Percentiles rank a stretch among this genome's conserved stretches.
phyloP scores from a whole-genome alignment of 2,797 vertebrate genomes.

The Phrynocephalus forsythii region DNA sequence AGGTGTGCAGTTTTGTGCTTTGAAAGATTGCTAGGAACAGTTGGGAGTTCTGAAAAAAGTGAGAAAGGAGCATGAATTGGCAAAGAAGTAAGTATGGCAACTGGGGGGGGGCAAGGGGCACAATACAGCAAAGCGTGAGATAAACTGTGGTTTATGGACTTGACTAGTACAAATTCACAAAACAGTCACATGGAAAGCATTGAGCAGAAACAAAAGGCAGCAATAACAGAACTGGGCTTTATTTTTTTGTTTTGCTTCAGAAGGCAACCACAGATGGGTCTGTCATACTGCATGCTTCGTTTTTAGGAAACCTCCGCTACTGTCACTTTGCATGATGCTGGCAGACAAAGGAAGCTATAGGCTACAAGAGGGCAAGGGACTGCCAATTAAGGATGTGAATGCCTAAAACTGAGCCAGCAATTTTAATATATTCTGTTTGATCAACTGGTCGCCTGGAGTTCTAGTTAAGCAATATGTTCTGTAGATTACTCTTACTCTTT shows the following conservation, averaged over 20 bases:
- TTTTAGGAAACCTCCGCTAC: slow-evolving; percentile 66
- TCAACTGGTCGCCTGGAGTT: slow-evolving; percentile 50
- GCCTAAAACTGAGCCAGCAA: slow-evolving; percentile 53
- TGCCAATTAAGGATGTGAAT: slow-evolving; percentile 59
- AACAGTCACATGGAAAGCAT: slow-evolving; percentile 32
- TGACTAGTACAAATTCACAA: slow-evolving; percentile 52
- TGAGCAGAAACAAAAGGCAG: slow-evolving; percentile 67
- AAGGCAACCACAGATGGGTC: slow-evolving; percentile 73
- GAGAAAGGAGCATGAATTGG: slow-evolving; percentile 18
- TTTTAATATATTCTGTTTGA: slow-evolving; percentile 39
- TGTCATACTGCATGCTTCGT: slow-evolving; percentile 64
- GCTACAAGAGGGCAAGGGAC: slow-evolving; percentile 54
- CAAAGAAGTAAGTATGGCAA: slow-evolving; percentile 39
- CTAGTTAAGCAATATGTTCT: slow-evolving; percentile 37
- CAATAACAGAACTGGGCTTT: slow-evolving; percentile 67
- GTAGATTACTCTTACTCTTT: slow-evolving; percentile 46
- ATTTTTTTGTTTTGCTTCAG: slow-evolving; percentile 52
- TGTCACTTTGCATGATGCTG: slow-evolving; percentile 65
- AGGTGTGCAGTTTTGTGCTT: slow-evolving; percentile 66
- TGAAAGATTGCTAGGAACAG: slow-evolving; percentile 58
- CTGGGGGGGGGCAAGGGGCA: slow-evolving; percentile 36
- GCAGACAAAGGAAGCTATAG: slow-evolving; percentile 50
- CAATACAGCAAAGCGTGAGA: slow-evolving; percentile 38
- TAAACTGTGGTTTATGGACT: slow-evolving; percentile 43
- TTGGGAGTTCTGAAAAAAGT: slow-evolving; percentile 51